These are phyloP conservation scores for Parotia lawesii DNA, from an alignment of 2,113 vertebrate species.

Conservation along the genomic window DNA sequence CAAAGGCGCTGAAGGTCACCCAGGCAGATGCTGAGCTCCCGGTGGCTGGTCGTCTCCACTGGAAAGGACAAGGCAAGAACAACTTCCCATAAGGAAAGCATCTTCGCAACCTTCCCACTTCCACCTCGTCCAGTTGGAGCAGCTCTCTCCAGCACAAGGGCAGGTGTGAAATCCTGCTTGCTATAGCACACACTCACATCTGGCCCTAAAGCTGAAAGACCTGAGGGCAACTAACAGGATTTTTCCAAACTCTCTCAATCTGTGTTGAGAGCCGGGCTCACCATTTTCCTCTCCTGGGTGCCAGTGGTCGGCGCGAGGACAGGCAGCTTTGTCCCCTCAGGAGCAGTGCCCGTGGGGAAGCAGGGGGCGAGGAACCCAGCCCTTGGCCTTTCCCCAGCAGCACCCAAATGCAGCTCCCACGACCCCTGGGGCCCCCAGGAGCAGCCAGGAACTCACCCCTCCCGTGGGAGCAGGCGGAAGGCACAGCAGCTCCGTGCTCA, in stretches of 20 bases:
- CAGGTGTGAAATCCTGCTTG: neutral
- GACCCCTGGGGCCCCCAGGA: rapidly evolving
- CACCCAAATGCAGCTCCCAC: rapidly evolving
- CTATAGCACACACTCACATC: neutral
- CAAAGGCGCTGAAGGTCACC: neutral
- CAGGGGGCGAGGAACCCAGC: neutral
- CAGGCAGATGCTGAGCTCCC: neutral
- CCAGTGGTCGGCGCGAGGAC: rapidly evolving
- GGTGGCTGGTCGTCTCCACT: neutral
- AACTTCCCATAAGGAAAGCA: neutral
- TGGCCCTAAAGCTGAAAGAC: neutral
- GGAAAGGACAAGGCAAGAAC: neutral
- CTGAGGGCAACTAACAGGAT: neutral
- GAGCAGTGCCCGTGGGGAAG: neutral
- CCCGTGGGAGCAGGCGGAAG: rapidly evolving
- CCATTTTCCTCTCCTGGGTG: neutral
- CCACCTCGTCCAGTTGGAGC: neutral
- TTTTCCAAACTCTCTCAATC: neutral
- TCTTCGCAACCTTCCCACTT: neutral
- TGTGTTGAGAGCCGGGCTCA: neutral
- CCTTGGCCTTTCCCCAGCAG: neutral
- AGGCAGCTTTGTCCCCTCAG: rapidly evolving
- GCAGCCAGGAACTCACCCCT: neutral
- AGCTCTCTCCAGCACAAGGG: neutral
- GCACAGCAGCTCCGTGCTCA: rapidly evolving